Evolutionary conservation across 2,797 vertebrate species (phyloP).

Genomic region (Chelmon rostratus): DNA sequence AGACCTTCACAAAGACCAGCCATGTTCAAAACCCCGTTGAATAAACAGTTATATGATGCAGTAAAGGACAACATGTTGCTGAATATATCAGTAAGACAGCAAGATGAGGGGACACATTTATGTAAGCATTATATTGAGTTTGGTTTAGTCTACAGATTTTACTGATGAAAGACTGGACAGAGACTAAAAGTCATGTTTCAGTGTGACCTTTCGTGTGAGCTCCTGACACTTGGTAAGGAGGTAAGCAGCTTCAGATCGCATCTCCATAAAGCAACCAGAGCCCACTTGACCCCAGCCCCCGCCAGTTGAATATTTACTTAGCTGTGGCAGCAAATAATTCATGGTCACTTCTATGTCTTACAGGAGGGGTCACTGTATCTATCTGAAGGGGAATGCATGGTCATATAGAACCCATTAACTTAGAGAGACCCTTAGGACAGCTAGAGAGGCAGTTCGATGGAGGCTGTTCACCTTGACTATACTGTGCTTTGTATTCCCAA

Average conservation of each 20-base stretch:
- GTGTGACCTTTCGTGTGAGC: not conserved
- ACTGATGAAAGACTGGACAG: not conserved
- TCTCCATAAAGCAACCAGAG: slow-evolving; percentile 28
- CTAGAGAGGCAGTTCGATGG: slow-evolving; percentile 17
- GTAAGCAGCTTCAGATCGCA: slow-evolving; percentile 22
- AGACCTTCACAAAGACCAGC: slow-evolving; percentile 3
- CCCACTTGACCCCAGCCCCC: slow-evolving; percentile 14
- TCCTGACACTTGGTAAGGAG: slow-evolving; percentile 20
- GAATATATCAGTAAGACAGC: not conserved
- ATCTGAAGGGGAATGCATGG: slow-evolving; percentile 39
- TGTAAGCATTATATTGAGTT: not conserved
- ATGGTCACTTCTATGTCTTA: slow-evolving; percentile 10
- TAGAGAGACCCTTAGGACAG: slow-evolving; percentile 25
- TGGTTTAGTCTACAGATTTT: not conserved
- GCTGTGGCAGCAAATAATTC: slow-evolving; percentile 22
- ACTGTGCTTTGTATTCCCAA: slow-evolving; percentile 19
- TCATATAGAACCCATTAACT: slow-evolving; percentile 62
- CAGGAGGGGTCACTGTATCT: slow-evolving; percentile 26
- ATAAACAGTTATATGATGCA: not conserved
- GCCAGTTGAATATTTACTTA: not conserved
- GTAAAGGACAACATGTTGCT: not conserved
- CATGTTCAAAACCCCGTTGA: not conserved
- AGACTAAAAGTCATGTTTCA: not conserved
- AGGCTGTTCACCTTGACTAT: slow-evolving; percentile 65
- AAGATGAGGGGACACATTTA: not conserved